A percentile compares a stretch with the other conserved stretches of the same genome.
These are phyloP conservation scores for Drosophila nr. perissopoda DNA, from an alignment of 2,888 invertebrate genomes.

Conservation along the genomic window DNA sequence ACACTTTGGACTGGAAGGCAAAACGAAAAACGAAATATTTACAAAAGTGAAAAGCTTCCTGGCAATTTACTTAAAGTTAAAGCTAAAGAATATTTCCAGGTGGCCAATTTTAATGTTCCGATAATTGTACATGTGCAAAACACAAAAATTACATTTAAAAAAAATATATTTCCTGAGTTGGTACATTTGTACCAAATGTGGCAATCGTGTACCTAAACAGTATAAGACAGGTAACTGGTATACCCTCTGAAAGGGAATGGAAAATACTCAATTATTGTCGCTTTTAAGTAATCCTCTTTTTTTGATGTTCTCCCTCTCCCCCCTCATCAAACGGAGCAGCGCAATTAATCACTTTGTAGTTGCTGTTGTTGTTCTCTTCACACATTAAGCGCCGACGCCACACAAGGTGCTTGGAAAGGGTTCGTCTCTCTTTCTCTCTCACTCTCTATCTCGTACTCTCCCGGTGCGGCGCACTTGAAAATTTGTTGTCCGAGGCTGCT, in stretches of 20 bases:
- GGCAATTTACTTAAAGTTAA: neutral
- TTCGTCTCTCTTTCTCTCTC: slow-evolving; percentile 21
- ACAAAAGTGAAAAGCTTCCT: neutral
- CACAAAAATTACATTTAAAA: neutral
- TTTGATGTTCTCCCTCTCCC: slow-evolving; percentile 8
- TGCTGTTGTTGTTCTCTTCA: slow-evolving; percentile 24
- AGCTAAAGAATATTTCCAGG: slow-evolving; percentile 8
- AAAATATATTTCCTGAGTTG: neutral
- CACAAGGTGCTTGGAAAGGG: slow-evolving; percentile 60
- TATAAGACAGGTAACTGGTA: neutral
- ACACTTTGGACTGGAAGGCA: slow-evolving; percentile 30
- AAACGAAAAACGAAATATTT: neutral
- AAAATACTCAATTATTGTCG: slow-evolving; percentile 2
- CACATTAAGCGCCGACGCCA: slow-evolving; percentile 23
- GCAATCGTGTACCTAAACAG: neutral
- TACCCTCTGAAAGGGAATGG: neutral
- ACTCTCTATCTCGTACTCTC: slow-evolving; percentile 3
- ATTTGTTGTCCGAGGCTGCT: slow-evolving; percentile 78
- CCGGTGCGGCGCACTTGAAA: slow-evolving; percentile 65
- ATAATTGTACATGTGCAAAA: no score
- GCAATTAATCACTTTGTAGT: slow-evolving; percentile 70
- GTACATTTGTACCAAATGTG: neutral
- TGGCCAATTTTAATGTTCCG: neutral
- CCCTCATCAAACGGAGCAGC: slow-evolving; percentile 22
- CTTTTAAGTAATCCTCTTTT: slow-evolving; percentile 9